Percentiles rank a stretch among this genome's conserved stretches.
These are phyloP conservation scores for Macrophya annulata DNA, from an alignment of 2,888 invertebrate genomes.

Conservation along the genomic window DNA sequence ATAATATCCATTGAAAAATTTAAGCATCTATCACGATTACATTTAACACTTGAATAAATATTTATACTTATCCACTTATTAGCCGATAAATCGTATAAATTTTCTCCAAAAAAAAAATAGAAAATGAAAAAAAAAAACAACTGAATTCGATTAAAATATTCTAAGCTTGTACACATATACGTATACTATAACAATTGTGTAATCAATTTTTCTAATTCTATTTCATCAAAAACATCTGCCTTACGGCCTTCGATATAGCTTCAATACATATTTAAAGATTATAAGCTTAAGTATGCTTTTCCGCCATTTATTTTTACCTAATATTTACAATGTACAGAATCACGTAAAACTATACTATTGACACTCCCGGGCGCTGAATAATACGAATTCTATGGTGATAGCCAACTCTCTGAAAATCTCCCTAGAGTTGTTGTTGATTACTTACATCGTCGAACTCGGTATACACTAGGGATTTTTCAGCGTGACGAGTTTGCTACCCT, in stretches of 20 bases:
- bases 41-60: slow-evolving; percentile 4
- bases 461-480: too few relatives aligned
- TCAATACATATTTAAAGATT: slow-evolving; percentile 40
- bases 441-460: too few relatives aligned
- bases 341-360: too few relatives aligned
- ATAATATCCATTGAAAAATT: background rate
- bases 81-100: background rate
- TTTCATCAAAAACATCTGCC: background rate
- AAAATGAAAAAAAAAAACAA: too few relatives aligned
- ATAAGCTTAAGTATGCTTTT: slow-evolving; percentile 55
- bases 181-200: background rate
- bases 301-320: slow-evolving; percentile 34
- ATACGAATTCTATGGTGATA: too few relatives aligned
- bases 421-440: too few relatives aligned
- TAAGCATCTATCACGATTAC: slow-evolving; percentile 20
- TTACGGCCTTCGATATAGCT: background rate
- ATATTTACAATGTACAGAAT: too few relatives aligned
- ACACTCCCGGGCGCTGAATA: too few relatives aligned
- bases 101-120: too few relatives aligned
- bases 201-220: background rate
- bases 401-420: too few relatives aligned
- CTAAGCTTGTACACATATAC: background rate
- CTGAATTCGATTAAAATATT: background rate
- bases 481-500: too few relatives aligned
- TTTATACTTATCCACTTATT: background rate